A percentile compares a stretch with the other conserved stretches of the same genome.
phyloP scores from a whole-genome alignment of 2,113 vertebrate genomes.

The Cryptoleucopteryx plumbea region DNA sequence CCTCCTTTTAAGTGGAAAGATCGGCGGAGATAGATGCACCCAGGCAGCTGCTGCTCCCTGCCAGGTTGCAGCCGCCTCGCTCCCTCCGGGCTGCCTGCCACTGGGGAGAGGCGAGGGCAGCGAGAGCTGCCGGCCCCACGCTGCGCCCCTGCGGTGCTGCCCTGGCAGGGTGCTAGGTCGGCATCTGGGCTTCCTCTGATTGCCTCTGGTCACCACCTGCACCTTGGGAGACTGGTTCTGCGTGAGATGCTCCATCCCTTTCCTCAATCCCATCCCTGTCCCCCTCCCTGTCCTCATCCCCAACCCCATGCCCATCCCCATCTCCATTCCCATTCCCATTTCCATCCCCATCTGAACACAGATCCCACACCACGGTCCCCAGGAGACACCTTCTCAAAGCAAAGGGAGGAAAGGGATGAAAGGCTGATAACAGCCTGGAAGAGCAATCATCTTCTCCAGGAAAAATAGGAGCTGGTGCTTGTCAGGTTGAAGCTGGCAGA shows the following conservation, averaged over 20 bases:
- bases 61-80: fast-evolving
- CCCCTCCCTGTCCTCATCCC: neutral
- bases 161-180: neutral
- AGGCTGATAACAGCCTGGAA: neutral
- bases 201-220: neutral
- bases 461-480: neutral
- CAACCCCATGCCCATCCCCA: too few species aligned
- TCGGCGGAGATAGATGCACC: neutral
- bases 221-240: neutral
- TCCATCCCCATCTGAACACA: neutral
- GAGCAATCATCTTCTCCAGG: neutral
- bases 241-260: neutral
- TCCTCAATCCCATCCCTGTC: neutral
- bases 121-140: neutral
- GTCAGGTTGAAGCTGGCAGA: neutral
- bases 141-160: fast-evolving
- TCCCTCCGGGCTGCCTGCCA: neutral
- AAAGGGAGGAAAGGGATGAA: neutral
- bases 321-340: neutral
- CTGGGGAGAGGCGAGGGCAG: neutral
- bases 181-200: fast-evolving
- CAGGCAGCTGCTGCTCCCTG: neutral
- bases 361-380: neutral
- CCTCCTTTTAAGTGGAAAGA: neutral
- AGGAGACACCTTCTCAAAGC: neutral